Base-by-base conservation (phyloP, 2,888 invertebrate genomes). In the Tenthredo scrophulariae region DNA sequence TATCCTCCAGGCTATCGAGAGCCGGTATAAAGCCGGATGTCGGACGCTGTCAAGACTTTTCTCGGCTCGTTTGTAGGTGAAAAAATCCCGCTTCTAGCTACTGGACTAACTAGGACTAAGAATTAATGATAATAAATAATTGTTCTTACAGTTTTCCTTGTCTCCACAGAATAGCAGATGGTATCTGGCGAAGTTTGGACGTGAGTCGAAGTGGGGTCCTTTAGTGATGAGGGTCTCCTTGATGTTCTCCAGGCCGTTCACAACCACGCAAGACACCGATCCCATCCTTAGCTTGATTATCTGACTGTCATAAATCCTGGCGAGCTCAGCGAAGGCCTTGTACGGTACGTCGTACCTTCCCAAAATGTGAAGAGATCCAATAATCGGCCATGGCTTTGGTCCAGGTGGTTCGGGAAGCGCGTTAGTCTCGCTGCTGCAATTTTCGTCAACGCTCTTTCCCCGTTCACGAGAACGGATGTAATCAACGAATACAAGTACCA, bases 111-210 rank as follows among this genome's bases (percentile, higher is more conserved):
- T 37, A 37, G 0, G 0, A n/a, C n/a, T 0, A 4, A 9, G 33
- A 2, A 67, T 67, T 18, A 72, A 43, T 40, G 37, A 46, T 5
- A 26, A 15, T n/a, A 22, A 74, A 22, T 22, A 43, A 62, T 22
- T 46, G 4, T 33, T 65, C 96, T 96, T 94, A 96, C 96, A 96
- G 91, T 96, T 96, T 89, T 96, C 95, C 90, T 95, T 95, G 91
- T 96, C 94, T 65, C 96, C 96, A 85, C 94, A 94, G 92, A 96
- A 96, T 29, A 96, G 94, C 77, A 94, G 93, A 86, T 95, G 94
- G 91, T 96, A 96, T 87, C 96, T 93, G 84, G 93, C 90, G 90
- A 96, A 96, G 91, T 95, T 95, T 0, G 96, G 96, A 82, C 96
- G 93, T 87, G 95, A 95, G 88, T 96, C 96, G 89, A 96, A 96